Evolutionary conservation across 1,140 invertebrate genomes (phyloP).

Genomic region (Aphaenogaster ashmeadi): DNA sequence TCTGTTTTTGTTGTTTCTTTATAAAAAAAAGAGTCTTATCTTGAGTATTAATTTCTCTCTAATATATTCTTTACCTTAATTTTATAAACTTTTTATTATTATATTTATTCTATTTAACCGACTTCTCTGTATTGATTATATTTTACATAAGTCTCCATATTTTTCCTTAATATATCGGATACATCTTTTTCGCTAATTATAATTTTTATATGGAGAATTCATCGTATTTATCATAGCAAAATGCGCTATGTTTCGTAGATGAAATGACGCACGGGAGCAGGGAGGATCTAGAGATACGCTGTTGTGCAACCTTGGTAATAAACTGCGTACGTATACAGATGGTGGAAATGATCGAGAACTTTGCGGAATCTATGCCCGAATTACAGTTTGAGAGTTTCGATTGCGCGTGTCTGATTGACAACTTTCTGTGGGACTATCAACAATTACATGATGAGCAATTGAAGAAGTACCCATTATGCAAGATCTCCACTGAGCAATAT

Average conservation of each 20-base stretch:
- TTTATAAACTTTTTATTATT: neutral
- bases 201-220: neutral
- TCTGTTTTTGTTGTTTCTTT: neutral
- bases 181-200: neutral
- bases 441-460: neutral
- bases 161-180: neutral
- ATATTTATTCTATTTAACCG: neutral
- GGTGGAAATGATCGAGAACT: neutral
- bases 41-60: neutral
- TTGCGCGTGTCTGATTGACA: neutral
- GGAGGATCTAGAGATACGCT: constrained; percentile 6
- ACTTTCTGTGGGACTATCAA: constrained; percentile 15
- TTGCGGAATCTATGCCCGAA: neutral
- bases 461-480: neutral
- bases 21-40: neutral
- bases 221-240: neutral
- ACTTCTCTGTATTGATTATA: neutral
- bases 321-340: no score
- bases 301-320: neutral
- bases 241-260: neutral
- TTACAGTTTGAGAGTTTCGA: neutral
- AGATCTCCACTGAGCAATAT: neutral
- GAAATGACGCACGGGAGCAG: neutral
- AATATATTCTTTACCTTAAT: neutral
- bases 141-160: neutral